Base-by-base conservation (phyloP, 2,113 vertebrate genomes). In the Tamias sibiricus region DNA sequence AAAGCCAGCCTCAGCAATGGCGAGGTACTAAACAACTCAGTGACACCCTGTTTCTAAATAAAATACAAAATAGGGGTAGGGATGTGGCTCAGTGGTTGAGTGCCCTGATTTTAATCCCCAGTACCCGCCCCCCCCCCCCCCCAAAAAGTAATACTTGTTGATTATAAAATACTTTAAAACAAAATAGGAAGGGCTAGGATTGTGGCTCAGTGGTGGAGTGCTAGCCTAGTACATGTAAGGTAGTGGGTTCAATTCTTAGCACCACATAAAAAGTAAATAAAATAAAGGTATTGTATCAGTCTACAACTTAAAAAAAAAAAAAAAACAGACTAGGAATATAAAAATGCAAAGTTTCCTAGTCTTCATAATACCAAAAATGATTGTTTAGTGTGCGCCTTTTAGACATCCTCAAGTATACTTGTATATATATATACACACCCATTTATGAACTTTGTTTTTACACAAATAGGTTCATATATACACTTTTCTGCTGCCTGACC, bases 161-260 rank as follows among this genome's bases (percentile, higher is more conserved):
- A 19, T 95, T 83, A 75, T 79, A 69, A n/a, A n/a, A 89, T 86
- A 75, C 19, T 59, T 84, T 88, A 77, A 88, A 93, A 40, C 24
- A 71, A 30, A 9, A 37, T 64, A 90, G 93, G 40, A 94, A 74
- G 49, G 49, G 14, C 49, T 52, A 16, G 49, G 49, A 13, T 52
- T 52, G 14, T 52, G 16, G 49, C 49, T 52, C 49, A 52, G 49
- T 52, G 49, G 49, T 52, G 49, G 49, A 52, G 49, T 52, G 49
- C 49, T 52, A 14, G 14, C 49, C 49, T 52, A 52, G 49, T 52
- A 17, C 2, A 4, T 16, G 16, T 13, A 13, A 52, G 49, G 14
- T 13, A 52, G 2, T 52, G 49, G 49, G 13, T 52, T 52, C 4
- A 13, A 52, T 17, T 52, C 14, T 52, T 13, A 52, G 49, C 49